Conservation (phyloP, 2,888 invertebrate genomes). For the Carterocephalus palaemon region DNA sequence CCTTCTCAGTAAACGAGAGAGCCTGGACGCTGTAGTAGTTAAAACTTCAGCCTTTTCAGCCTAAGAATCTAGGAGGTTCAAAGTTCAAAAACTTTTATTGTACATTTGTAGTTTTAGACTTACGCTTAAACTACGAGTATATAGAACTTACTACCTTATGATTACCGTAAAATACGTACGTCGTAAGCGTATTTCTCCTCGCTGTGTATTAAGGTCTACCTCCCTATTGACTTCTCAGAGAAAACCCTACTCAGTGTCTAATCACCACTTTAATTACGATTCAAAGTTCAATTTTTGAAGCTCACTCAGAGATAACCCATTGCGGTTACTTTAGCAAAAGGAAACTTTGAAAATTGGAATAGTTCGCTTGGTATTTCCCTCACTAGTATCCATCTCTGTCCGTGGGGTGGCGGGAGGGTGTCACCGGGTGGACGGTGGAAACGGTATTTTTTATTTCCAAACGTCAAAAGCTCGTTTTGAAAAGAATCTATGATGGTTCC, state of each 20-base stretch:
- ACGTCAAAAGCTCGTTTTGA: constrained; percentile 54
- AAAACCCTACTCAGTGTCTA: constrained; percentile 2
- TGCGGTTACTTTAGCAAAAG: constrained; percentile 58
- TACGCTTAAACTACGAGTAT: too few species aligned
- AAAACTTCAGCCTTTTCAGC: too few species aligned
- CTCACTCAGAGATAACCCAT: constrained; percentile 52
- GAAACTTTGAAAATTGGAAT: constrained; percentile 75
- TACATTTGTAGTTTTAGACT: too few species aligned
- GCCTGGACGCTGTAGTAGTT: too few species aligned
- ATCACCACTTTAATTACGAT: constrained; percentile 11
- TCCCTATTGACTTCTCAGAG: too few species aligned
- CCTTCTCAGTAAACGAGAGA: too few species aligned
- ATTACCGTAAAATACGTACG: too few species aligned
- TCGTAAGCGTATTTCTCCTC: too few species aligned
- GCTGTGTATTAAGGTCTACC: too few species aligned
- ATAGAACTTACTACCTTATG: too few species aligned
- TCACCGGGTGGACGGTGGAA: constrained; percentile 34
- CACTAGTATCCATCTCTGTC: constrained; percentile 65
- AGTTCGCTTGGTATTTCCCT: constrained; percentile 66
- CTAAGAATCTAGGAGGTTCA: too few species aligned
- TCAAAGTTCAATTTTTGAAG: constrained; percentile 45
- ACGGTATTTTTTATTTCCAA: constrained; percentile 50
- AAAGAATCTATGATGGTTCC: constrained; percentile 45
- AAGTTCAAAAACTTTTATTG: too few species aligned
- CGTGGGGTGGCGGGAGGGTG: constrained; percentile 51